These are phyloP conservation scores for Acanthiza pusilla DNA, from an alignment of 2,797 vertebrate species.

Conservation along the genomic window DNA sequence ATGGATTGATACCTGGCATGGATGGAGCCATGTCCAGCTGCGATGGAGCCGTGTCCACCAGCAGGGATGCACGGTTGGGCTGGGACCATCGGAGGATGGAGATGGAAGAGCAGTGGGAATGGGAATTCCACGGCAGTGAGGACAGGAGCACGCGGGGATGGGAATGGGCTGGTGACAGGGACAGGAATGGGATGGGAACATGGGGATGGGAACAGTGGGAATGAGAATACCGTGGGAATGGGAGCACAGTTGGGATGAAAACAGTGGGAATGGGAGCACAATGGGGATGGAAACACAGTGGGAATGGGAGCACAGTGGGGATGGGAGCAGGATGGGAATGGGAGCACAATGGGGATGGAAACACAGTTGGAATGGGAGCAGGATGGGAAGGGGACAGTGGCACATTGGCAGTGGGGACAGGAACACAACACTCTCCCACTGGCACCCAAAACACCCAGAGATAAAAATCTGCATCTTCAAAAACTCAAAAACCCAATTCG, in stretches of 20 bases:
- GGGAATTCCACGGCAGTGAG: neutral
- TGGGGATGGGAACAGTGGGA: no score
- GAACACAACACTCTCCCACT: accelerated
- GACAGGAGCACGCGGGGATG: neutral
- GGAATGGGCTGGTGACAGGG: neutral
- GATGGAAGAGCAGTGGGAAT: neutral
- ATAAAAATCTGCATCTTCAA: neutral
- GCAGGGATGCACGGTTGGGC: accelerated
- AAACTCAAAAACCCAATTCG: neutral
- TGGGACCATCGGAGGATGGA: accelerated
- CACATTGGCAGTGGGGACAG: neutral
- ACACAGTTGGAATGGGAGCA: neutral
- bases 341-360: neutral
- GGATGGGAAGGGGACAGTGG: neutral
- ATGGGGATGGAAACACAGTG: neutral
- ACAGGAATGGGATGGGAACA: neutral
- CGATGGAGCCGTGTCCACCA: neutral
- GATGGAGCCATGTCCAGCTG: neutral
- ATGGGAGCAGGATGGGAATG: neutral
- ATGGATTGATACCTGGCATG: neutral
- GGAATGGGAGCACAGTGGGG: no score
- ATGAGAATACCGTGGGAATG: neutral
- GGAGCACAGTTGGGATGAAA: neutral
- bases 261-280: neutral
- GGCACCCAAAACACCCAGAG: neutral